Percentiles rank a stretch among this genome's conserved stretches.
These are phyloP conservation scores for Oreochromis niloticus DNA, from an alignment of 2,113 vertebrate genomes.

Conservation along the genomic window DNA sequence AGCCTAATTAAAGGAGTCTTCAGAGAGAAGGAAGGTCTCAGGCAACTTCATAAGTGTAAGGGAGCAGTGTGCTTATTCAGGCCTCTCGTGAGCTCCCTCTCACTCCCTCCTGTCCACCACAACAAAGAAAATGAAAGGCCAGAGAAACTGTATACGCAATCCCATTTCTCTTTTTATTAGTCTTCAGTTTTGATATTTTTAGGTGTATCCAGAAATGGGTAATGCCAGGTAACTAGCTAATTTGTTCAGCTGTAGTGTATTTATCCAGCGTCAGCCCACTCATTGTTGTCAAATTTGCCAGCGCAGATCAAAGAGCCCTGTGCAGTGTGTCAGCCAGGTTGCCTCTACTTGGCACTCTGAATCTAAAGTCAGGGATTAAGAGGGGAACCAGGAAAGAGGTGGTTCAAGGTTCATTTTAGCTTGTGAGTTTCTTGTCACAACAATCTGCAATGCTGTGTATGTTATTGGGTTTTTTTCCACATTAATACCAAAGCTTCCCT, in stretches of 20 bases:
- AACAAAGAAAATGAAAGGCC: slow-evolving; percentile 7
- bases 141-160: background rate
- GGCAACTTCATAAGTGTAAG: slow-evolving; percentile 39
- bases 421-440: slow-evolving; percentile 8
- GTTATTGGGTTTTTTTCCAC: background rate
- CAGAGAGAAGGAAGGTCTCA: slow-evolving; percentile 40
- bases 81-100: background rate
- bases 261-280: slow-evolving; percentile 38
- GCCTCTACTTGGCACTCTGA: slow-evolving; percentile 32
- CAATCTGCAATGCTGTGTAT: background rate
- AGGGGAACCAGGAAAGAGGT: background rate
- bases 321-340: slow-evolving; percentile 43
- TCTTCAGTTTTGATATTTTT: background rate
- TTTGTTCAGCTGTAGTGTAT: slow-evolving; percentile 34
- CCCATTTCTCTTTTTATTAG: background rate
- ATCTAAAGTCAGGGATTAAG: slow-evolving; percentile 55
- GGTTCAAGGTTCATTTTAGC: background rate
- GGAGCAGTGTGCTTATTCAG: slow-evolving; percentile 28
- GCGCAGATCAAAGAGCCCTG: slow-evolving; percentile 47
- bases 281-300: slow-evolving; percentile 45
- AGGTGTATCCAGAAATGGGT: background rate
- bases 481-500: slow-evolving; percentile 7
- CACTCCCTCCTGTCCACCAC: background rate
- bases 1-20: slow-evolving; percentile 68
- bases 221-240: background rate